Base-by-base conservation (phyloP, 2,113 vertebrate genomes). In the Pseudorectes ferrugineus region DNA sequence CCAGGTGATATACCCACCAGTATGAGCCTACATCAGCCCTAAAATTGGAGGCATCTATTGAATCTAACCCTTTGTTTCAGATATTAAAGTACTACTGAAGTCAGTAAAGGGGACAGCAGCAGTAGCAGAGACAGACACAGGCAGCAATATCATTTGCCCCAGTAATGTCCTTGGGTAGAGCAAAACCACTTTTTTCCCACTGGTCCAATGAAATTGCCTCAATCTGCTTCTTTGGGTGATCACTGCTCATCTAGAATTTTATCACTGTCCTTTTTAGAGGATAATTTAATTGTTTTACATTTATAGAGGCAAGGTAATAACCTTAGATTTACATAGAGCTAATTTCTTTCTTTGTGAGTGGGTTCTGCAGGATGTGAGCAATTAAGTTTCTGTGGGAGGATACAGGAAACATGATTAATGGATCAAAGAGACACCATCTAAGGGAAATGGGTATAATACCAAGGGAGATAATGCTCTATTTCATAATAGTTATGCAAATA, bases 401-500 rank as follows among this genome's bases (percentile, higher is more conserved):
- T 95, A 96, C 86, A 84, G 89, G 73, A 97, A 95, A 91, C 86
- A 78, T 85, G 95, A 95, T 97, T 96, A 93, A 96, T 93, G 91
- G 92, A 95, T 95, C 91, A 96, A 84, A 97, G 73, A 95, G 59
- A 95, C 76, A 89, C 52, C 86, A 92, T 94, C 94, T 86, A 95
- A 93, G 84, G 92, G 40, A 96, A 91, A 81, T 78, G 86, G 80
- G 45, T 95, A 85, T 91, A 91, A 95, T 91, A 93, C 83, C 68
- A 84, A 51, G 89, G 76, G 73, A 95, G 76, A 96, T 95, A 95
- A 95, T 91, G 65, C 76, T 95, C 76, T 75, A 10, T 95, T 89
- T 96, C 83, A 93, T 93, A 95, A 93, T 87, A 95, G 86, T 95
- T 97, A 97, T 97, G 96, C 96, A 96, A 97, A 96, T 97, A 95